phyloP scores from a whole-genome alignment of 2,888 invertebrate species.

The Sinopyrophorus schimmeli region DNA sequence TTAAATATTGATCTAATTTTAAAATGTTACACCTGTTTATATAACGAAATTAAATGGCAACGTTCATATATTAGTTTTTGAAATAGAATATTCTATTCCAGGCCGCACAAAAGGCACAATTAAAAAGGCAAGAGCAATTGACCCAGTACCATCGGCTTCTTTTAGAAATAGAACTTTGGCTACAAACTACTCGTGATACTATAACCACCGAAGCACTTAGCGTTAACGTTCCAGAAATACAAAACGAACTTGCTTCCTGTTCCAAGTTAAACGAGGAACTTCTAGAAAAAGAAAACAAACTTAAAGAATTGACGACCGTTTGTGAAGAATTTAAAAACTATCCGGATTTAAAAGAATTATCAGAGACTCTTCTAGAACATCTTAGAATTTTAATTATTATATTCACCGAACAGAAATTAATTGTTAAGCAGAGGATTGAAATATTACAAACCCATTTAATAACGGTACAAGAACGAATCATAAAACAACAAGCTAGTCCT shows the following conservation, averaged over 20 bases:
- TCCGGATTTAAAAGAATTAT: slow-evolving; percentile 57
- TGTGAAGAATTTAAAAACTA: slow-evolving; percentile 57
- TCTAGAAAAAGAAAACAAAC: slow-evolving; percentile 56
- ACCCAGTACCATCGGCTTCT: slow-evolving; percentile 59
- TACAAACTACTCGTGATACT: slow-evolving; percentile 53
- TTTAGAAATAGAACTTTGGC: slow-evolving; percentile 61
- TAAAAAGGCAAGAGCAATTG: slow-evolving; percentile 60
- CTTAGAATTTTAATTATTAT: slow-evolving; percentile 61
- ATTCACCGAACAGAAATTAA: slow-evolving; percentile 64
- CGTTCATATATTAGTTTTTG: slow-evolving; percentile 6
- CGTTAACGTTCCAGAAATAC: slow-evolving; percentile 44
- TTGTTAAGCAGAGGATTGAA: slow-evolving; percentile 60
- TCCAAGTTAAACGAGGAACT: slow-evolving; percentile 51
- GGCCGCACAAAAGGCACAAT: slow-evolving; percentile 60
- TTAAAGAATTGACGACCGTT: slow-evolving; percentile 56
- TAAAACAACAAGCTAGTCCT: slow-evolving; percentile 43
- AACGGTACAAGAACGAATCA: slow-evolving; percentile 44
- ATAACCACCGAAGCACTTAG: slow-evolving; percentile 41
- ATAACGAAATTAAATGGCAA: slow-evolving; percentile 10
- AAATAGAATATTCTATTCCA: slow-evolving; percentile 44
- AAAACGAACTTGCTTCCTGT: slow-evolving; percentile 46
- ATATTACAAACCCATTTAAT: slow-evolving; percentile 58
- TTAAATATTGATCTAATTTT: slow-evolving; percentile 8
- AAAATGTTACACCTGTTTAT: slow-evolving; percentile 7
- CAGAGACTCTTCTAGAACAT: slow-evolving; percentile 59